phyloP scores from a whole-genome alignment of 2,113 vertebrate species.

The Xiphophorus hellerii region DNA sequence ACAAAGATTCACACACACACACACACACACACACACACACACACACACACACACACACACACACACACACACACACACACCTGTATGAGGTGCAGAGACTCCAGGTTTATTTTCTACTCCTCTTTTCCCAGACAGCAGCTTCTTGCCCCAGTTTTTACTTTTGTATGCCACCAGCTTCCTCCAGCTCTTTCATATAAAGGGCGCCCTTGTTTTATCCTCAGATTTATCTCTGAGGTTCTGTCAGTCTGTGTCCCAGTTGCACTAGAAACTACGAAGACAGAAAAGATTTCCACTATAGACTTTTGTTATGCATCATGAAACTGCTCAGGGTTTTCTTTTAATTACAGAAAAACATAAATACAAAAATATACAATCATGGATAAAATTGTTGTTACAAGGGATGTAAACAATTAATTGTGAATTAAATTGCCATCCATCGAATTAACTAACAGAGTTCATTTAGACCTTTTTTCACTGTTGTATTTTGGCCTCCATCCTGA shows the following conservation, averaged over 20 bases:
- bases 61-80: constrained; percentile 19
- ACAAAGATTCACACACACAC: constrained; percentile 19
- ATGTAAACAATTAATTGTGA: too few relatives aligned
- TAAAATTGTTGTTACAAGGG: too few relatives aligned
- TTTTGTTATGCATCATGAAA: background rate
- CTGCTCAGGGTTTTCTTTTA: background rate
- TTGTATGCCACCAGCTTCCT: constrained; percentile 71
- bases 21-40: too few relatives aligned
- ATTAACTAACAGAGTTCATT: too few relatives aligned
- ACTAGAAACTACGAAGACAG: constrained; percentile 15
- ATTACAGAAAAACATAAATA: too few relatives aligned
- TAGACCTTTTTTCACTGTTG: too few relatives aligned
- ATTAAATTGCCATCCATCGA: too few relatives aligned
- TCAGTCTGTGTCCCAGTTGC: constrained; percentile 40
- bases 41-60: too few relatives aligned
- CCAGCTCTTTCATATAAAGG: constrained; percentile 26
- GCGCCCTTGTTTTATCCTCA: constrained; percentile 62
- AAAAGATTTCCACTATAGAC: background rate
- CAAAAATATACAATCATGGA: too few relatives aligned
- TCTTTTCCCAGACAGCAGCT: constrained; percentile 28
- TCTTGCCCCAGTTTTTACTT: constrained; percentile 68
- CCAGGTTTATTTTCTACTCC: constrained; percentile 23
- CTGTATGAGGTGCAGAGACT: constrained; percentile 50
- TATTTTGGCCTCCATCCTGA: too few relatives aligned
- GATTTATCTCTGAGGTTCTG: constrained; percentile 42